Conservation (phyloP, 2,888 invertebrate species). For the Sycophila texana region DNA sequence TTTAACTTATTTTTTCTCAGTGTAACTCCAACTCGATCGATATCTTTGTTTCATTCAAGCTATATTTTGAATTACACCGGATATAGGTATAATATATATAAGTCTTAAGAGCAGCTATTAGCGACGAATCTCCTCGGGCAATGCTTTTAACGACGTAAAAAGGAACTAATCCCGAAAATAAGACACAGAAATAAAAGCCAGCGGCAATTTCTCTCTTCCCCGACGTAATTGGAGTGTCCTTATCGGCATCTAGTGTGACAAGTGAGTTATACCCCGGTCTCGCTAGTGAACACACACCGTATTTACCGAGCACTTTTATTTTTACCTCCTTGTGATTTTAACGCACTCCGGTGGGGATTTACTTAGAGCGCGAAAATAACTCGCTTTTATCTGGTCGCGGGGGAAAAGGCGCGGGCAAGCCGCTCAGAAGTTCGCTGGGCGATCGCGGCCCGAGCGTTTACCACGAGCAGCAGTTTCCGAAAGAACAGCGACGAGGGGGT, state of each 20-base stretch:
- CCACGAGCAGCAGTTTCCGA: constrained; percentile 4
- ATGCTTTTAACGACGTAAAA: constrained; percentile 12
- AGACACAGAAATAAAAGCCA: constrained; percentile 20
- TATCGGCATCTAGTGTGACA: constrained; percentile 32
- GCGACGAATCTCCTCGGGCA: background rate
- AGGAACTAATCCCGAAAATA: constrained; percentile 8
- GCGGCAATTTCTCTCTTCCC: background rate
- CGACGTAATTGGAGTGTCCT: constrained; percentile 34
- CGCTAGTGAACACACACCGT: background rate
- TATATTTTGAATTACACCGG: background rate
- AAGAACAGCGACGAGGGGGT: background rate
- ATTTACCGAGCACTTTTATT: constrained; percentile 15
- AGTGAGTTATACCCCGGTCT: constrained; percentile 35
- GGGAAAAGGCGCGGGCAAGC: no score
- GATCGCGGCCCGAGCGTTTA: constrained; percentile 25
- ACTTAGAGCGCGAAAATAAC: background rate
- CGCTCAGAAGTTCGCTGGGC: no score
- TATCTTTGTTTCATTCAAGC: no score
- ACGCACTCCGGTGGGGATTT: constrained; percentile 2
- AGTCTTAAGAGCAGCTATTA: no score
- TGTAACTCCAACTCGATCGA: no score
- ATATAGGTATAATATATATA: no score
- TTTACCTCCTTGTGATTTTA: background rate
- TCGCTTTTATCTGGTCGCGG: no score
- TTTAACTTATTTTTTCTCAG: no score